phyloP scores from a whole-genome alignment of 2,113 vertebrate species.

The Eublepharis macularius region DNA sequence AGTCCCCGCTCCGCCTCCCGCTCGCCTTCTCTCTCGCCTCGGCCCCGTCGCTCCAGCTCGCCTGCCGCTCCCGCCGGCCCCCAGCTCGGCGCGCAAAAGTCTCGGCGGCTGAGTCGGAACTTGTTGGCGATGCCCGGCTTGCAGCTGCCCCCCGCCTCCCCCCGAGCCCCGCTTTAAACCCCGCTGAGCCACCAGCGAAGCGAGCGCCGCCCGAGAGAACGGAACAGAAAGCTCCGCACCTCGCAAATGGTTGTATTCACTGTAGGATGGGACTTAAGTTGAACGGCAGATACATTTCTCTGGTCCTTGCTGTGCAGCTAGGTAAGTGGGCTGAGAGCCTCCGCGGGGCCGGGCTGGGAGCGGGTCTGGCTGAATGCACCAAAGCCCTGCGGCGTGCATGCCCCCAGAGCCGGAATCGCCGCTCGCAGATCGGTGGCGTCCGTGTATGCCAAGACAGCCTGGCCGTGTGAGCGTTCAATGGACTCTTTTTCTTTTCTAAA shows the following conservation, averaged over 20 bases:
- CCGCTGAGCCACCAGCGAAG: too few relatives aligned
- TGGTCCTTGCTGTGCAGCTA: constrained; percentile 92
- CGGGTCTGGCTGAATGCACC: constrained; percentile 20
- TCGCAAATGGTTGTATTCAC: constrained; percentile 91
- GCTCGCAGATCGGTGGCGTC: not conserved
- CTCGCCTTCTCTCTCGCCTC: too few relatives aligned
- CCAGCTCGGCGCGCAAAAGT: constrained; percentile 59
- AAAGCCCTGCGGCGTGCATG: constrained; percentile 40
- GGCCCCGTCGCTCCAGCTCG: constrained; percentile 58
- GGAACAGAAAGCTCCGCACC: constrained; percentile 72
- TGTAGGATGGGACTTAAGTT: constrained; percentile 97
- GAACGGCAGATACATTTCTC: constrained; percentile 91
- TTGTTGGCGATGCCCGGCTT: constrained; percentile 86
- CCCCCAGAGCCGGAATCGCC: too few relatives aligned
- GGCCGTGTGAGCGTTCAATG: not conserved
- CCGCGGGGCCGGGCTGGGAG: not conserved
- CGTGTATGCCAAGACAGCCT: not conserved
- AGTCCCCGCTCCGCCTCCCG: constrained; percentile 72
- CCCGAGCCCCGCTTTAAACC: constrained; percentile 81
- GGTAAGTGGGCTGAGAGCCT: constrained; percentile 80
- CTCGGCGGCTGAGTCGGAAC: constrained; percentile 77
- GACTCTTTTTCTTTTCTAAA: not conserved
- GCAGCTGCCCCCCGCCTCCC: constrained; percentile 81
- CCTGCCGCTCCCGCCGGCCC: constrained; percentile 68
- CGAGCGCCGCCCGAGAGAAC: not conserved